phyloP scores from a whole-genome alignment of 2,113 vertebrate genomes.

The Cygnus buccinator region DNA sequence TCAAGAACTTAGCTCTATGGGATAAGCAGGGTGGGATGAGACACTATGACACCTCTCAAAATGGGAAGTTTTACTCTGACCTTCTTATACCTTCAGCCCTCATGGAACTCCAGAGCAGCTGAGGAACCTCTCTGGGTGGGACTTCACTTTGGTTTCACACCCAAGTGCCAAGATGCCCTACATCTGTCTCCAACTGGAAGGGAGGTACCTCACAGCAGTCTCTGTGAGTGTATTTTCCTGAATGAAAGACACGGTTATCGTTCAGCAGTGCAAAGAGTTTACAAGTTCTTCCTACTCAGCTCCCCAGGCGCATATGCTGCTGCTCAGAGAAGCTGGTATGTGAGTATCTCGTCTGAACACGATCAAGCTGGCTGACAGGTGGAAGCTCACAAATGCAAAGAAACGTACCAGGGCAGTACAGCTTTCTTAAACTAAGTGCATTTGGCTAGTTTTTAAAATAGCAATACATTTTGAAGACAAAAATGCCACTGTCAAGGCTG shows the following conservation, averaged over 20 bases:
- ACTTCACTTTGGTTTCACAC: neutral
- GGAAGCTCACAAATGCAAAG: neutral
- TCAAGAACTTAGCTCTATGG: neutral
- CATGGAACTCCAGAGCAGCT: neutral
- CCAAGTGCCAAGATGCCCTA: neutral
- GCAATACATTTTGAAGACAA: slow-evolving; percentile 44
- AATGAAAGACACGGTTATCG: neutral
- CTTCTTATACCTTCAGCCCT: neutral
- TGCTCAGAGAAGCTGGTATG: neutral
- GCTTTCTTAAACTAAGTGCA: slow-evolving; percentile 59
- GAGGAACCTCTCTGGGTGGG: neutral
- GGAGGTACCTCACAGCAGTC: neutral
- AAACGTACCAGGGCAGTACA: slow-evolving; percentile 29
- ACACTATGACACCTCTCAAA: neutral
- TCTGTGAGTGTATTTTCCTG: neutral
- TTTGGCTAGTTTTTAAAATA: slow-evolving; percentile 46
- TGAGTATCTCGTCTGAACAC: neutral
- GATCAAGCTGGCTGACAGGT: slow-evolving; percentile 22
- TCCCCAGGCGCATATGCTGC: neutral
- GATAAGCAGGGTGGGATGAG: neutral
- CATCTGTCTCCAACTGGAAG: neutral
- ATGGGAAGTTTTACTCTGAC: neutral
- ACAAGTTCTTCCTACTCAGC: neutral
- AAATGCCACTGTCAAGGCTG: slow-evolving; percentile 47
- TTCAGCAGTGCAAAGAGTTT: neutral